phyloP scores from a whole-genome alignment of 2,113 vertebrate genomes.

The Brachionichthys hirsutus region DNA sequence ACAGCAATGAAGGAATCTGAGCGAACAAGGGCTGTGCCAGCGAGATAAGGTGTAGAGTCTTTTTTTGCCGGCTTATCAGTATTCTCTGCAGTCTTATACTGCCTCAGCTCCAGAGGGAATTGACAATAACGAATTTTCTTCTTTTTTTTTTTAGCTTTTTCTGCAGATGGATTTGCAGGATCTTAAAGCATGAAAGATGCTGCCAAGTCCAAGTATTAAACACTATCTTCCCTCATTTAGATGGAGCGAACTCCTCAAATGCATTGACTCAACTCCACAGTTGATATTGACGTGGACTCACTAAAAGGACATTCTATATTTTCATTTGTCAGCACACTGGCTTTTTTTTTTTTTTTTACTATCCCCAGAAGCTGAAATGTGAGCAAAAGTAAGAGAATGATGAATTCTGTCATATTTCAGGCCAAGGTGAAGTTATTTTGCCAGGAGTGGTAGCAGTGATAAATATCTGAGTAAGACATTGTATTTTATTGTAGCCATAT shows the following conservation, averaged over 20 bases:
- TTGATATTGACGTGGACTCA: constrained; percentile 47
- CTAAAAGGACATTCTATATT: constrained; percentile 32
- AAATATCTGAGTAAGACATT: constrained; percentile 2
- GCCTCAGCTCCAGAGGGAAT: constrained; percentile 64
- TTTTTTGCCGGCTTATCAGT: constrained; percentile 74
- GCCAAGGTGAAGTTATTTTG: constrained; percentile 13
- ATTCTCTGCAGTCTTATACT: constrained; percentile 66
- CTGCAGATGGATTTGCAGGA: constrained; percentile 67
- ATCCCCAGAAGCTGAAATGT: constrained; percentile 2
- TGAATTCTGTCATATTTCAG: neutral
- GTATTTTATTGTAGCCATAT: too few species aligned
- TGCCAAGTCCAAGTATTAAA: constrained; percentile 63
- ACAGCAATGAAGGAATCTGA: constrained; percentile 57
- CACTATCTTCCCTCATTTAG: constrained; percentile 61
- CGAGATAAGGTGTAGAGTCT: constrained; percentile 73
- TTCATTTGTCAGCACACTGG: constrained; percentile 12
- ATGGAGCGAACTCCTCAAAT: constrained; percentile 52
- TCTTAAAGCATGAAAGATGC: constrained; percentile 62
- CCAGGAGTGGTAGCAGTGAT: constrained; percentile 3
- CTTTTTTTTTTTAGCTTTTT: constrained; percentile 50
- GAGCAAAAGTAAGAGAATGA: constrained; percentile 17
- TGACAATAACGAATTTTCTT: constrained; percentile 65
- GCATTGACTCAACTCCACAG: constrained; percentile 57
- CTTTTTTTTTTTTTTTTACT: constrained; percentile 4
- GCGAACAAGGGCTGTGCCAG: constrained; percentile 70